A percentile compares a stretch with the other conserved stretches of the same genome.
Conservation (phyloP, 2,113 vertebrate genomes). For the Varanus komodoensis region DNA sequence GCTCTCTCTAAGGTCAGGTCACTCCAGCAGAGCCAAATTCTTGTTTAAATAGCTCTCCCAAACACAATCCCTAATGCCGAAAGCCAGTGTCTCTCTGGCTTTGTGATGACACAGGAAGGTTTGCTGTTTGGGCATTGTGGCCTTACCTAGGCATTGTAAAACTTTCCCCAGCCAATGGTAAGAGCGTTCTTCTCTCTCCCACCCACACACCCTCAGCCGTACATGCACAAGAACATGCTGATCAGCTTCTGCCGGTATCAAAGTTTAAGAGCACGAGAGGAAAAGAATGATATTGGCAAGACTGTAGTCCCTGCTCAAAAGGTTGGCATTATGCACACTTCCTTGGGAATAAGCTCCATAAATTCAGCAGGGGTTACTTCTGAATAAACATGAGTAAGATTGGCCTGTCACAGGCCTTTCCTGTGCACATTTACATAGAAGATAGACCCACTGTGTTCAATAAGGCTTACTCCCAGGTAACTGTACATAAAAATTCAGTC, state of each 20-base stretch:
- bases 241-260: neutral
- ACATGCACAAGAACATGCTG: neutral
- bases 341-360: neutral
- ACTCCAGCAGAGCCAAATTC: neutral
- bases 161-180: neutral
- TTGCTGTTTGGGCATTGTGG: neutral
- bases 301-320: neutral
- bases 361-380: neutral
- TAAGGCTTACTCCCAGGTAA: neutral
- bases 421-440: neutral
- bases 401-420: neutral
- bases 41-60: neutral
- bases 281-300: neutral
- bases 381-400: neutral
- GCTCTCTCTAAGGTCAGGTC: constrained; percentile 8
- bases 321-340: neutral
- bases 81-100: neutral
- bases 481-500: neutral
- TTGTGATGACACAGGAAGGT: neutral
- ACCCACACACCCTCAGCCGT: neutral
- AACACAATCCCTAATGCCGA: neutral
- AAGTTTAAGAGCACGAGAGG: neutral
- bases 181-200: too few species aligned
- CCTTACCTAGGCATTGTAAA: neutral
- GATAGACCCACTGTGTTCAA: neutral